Evolutionary conservation across 30 jellyfish, hydroid and myxozoan species (phyloP).

Genomic region (Aurelia aurita): DNA sequence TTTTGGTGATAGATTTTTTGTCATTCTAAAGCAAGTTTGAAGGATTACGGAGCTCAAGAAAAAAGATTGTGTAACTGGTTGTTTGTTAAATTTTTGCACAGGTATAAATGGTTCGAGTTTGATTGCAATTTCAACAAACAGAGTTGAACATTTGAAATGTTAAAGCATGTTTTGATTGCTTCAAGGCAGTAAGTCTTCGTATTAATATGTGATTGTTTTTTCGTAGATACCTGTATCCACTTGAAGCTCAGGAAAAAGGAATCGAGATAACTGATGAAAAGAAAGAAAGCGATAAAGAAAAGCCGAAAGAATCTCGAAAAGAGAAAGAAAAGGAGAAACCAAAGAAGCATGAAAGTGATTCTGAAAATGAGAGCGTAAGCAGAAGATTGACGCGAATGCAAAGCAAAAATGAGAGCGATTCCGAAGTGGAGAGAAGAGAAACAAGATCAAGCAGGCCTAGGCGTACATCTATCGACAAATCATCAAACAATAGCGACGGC

Average conservation of each 20-base stretch:
- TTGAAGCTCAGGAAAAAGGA: constrained; percentile 79
- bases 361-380: constrained; percentile 53
- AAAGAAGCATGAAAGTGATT: constrained; percentile 55
- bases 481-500: constrained; percentile 27
- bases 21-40: too few relatives aligned
- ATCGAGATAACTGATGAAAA: constrained; percentile 10
- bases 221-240: constrained; percentile 79
- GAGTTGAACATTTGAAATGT: too few relatives aligned
- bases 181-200: too few relatives aligned
- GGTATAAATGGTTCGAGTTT: too few relatives aligned
- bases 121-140: too few relatives aligned
- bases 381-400: constrained; percentile 70
- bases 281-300: constrained; percentile 51
- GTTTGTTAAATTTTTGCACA: too few relatives aligned
- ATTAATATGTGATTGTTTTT: background rate
- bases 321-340: constrained; percentile 59
- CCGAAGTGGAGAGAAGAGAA: constrained; percentile 91
- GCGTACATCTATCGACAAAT: constrained; percentile 47
- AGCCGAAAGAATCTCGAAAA: constrained; percentile 7
- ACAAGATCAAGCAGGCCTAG: constrained; percentile 78
- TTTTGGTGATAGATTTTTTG: too few relatives aligned
- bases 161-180: too few relatives aligned
- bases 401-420: constrained; percentile 90
- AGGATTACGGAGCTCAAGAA: too few relatives aligned
- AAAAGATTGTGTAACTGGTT: too few relatives aligned